phyloP scores from a whole-genome alignment of 2,113 vertebrate genomes.

The Amphiprion ocellaris region DNA sequence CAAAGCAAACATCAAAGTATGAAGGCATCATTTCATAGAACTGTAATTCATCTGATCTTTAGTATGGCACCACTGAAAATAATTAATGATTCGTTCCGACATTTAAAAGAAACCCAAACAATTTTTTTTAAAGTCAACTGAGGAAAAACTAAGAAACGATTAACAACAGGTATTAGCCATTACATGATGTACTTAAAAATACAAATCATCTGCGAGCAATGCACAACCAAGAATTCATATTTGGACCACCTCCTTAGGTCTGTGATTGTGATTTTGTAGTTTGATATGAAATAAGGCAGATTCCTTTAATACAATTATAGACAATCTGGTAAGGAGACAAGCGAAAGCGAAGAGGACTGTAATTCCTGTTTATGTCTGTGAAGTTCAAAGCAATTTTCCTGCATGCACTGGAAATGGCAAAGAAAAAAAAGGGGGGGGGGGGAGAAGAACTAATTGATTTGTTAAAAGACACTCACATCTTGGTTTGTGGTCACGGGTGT shows the following conservation, averaged over 20 bases:
- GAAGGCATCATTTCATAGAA: conserved; percentile 86
- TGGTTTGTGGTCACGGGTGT: conserved; percentile 50
- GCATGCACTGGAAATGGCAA: conserved; percentile 81
- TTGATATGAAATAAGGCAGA: conserved; percentile 86
- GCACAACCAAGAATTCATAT: conserved; percentile 67
- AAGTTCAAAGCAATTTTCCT: conserved; percentile 74
- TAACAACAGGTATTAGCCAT: conserved; percentile 75
- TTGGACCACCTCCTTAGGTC: conserved; percentile 58
- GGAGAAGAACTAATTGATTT: conserved; percentile 51
- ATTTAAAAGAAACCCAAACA: conserved; percentile 60
- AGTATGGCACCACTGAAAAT: conserved; percentile 83
- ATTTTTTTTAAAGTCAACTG: conserved; percentile 44
- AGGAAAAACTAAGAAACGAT: conserved; percentile 51
- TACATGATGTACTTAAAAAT: conserved; percentile 72
- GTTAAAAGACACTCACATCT: conserved; percentile 75
- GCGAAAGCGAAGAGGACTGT: conserved; percentile 65
- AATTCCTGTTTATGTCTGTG: conserved; percentile 59
- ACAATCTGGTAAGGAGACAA: conserved; percentile 80
- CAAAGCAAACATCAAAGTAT: conserved; percentile 89
- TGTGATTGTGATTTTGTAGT: conserved; percentile 64
- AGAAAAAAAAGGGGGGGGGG: conserved; percentile 24
- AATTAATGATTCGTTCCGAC: conserved; percentile 68
- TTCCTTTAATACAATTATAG: conserved; percentile 75
- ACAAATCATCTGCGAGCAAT: conserved; percentile 79
- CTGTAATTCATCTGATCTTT: conserved; percentile 74